Evolutionary conservation across 2,888 invertebrate species (phyloP).

Genomic region (Teleogryllus oceanicus): DNA sequence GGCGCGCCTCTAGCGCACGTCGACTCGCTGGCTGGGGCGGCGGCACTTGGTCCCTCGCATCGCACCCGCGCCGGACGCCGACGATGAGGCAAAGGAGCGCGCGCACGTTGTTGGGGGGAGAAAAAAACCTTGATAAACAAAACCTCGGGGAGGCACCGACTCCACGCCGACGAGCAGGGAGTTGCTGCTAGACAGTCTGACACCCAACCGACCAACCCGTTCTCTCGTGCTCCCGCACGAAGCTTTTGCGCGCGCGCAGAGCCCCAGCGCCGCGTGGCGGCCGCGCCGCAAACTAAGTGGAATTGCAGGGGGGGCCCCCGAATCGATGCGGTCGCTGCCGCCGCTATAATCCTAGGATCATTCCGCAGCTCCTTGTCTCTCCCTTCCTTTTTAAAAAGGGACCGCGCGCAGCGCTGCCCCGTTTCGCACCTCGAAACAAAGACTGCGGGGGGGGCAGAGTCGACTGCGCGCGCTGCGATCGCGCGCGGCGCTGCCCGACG

Average conservation of each 20-base stretch:
- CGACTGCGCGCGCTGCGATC: too few species aligned
- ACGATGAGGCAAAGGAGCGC: not conserved
- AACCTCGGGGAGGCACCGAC: not conserved
- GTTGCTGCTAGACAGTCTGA: not conserved
- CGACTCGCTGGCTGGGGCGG: not conserved
- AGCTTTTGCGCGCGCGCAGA: not conserved
- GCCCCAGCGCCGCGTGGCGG: not conserved
- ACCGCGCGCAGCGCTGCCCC: not conserved
- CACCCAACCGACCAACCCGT: slow-evolving; percentile 3
- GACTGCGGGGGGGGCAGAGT: not conserved
- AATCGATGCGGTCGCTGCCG: not conserved
- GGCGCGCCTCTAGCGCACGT: not conserved
- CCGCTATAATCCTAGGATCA: slow-evolving; percentile 11
- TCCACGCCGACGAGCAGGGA: not conserved
- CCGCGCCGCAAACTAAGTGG: not conserved
- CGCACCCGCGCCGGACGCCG: not conserved
- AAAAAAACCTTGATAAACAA: not conserved
- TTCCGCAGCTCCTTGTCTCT: slow-evolving; percentile 18
- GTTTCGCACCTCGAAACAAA: slow-evolving; percentile 11
- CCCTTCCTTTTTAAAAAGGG: slow-evolving; percentile 3
- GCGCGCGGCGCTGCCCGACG: too few species aligned
- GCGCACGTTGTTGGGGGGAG: not conserved
- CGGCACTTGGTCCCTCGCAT: not conserved
- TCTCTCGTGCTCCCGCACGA: not conserved
- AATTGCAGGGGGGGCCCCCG: not conserved